Evolutionary conservation across 2,888 invertebrate genomes (phyloP).

Genomic region (Catocala fraxini): DNA sequence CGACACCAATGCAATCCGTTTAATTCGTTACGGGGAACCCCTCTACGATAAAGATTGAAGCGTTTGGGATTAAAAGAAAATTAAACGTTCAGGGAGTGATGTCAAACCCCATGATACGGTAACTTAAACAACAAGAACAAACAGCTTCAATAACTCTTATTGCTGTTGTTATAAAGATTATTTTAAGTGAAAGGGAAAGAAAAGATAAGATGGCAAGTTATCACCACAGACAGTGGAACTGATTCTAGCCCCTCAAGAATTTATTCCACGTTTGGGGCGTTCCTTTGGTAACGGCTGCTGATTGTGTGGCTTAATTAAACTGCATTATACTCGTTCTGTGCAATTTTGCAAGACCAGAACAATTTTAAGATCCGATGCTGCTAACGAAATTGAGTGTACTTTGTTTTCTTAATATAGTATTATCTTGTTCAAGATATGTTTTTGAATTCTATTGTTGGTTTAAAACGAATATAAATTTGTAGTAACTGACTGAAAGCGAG

Average conservation of each 20-base stretch:
- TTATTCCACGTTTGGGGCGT: conserved; percentile 84
- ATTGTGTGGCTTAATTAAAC: conserved; percentile 84
- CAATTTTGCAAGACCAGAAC: conserved; percentile 57
- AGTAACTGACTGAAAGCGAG: neutral
- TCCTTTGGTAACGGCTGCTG: conserved; percentile 82
- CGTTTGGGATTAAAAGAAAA: conserved; percentile 86
- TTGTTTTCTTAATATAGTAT: conserved; percentile 33
- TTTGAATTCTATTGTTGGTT: neutral
- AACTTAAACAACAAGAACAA: conserved; percentile 37
- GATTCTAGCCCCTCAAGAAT: conserved; percentile 79
- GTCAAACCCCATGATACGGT: conserved; percentile 74
- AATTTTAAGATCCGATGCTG: conserved; percentile 43
- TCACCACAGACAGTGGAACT: conserved; percentile 72
- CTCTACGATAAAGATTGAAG: conserved; percentile 81
- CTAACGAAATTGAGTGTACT: conserved; percentile 43
- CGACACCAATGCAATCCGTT: conserved; percentile 85
- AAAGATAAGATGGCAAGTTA: conserved; percentile 52
- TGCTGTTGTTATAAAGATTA: conserved; percentile 35
- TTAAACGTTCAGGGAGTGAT: conserved; percentile 80
- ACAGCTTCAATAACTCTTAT: conserved; percentile 38
- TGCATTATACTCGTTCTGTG: conserved; percentile 75
- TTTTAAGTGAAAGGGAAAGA: conserved; percentile 26
- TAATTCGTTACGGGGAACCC: conserved; percentile 84
- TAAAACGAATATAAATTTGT: neutral
- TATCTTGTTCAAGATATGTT: neutral